Evolutionary conservation across 2,888 invertebrate species (phyloP).

Genomic region (Ophion ventricosus): DNA sequence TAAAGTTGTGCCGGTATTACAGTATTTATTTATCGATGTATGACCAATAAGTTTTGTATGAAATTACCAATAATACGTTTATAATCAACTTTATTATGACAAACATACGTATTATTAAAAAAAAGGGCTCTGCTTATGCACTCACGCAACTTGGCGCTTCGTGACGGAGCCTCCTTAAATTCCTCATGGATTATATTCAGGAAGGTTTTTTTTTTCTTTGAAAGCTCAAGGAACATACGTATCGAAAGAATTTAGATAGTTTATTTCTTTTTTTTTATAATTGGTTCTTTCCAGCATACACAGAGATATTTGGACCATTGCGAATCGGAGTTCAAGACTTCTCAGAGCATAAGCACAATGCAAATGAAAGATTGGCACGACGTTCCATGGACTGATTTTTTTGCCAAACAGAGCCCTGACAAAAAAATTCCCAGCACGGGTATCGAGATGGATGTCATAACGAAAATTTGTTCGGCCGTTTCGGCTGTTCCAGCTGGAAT

Average conservation of each 20-base stretch:
- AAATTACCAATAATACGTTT: no score
- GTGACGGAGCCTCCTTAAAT: no score
- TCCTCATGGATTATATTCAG: no score
- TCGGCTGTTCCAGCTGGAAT: slow-evolving; percentile 88
- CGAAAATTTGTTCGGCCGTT: slow-evolving; percentile 87
- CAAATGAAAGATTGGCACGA: slow-evolving; percentile 89
- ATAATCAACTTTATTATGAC: no score
- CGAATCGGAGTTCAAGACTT: slow-evolving; percentile 88
- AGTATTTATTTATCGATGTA: no score
- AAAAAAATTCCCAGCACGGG: slow-evolving; percentile 87
- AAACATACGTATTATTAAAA: no score
- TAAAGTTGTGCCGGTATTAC: no score
- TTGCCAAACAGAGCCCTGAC: slow-evolving; percentile 85
- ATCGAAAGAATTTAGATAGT: not conserved
- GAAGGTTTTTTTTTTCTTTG: not conserved
- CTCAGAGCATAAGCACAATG: slow-evolving; percentile 88
- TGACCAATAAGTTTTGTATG: no score
- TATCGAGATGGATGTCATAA: slow-evolving; percentile 86
- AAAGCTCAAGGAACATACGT: not conserved
- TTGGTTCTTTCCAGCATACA: slow-evolving; percentile 67
- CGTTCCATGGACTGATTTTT: slow-evolving; percentile 87
- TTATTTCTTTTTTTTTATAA: slow-evolving; percentile 3
- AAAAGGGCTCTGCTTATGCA: no score
- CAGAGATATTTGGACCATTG: slow-evolving; percentile 72
- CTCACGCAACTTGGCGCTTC: no score